A percentile compares a stretch with the other conserved stretches of the same genome.
phyloP scores from a whole-genome alignment of 2,113 vertebrate genomes.

The Pelusios castaneus region DNA sequence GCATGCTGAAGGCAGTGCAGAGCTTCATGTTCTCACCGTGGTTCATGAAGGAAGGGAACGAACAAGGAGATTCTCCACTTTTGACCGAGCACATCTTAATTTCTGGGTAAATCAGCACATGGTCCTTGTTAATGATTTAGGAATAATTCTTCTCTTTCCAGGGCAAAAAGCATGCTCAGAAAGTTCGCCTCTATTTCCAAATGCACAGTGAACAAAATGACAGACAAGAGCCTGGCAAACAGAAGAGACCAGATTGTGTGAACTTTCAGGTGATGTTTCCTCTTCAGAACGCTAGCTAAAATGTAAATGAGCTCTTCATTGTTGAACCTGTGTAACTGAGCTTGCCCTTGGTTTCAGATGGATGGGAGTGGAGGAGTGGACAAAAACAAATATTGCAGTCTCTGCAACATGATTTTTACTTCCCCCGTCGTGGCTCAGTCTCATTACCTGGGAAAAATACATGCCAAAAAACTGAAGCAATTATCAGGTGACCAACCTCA shows the following conservation, averaged over 20 bases:
- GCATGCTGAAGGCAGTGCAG: not conserved
- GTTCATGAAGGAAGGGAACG: not conserved
- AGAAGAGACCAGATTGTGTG: slow-evolving; percentile 6
- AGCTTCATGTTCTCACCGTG: not conserved
- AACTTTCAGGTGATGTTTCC: slow-evolving; percentile 60
- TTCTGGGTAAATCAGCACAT: not conserved
- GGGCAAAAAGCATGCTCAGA: slow-evolving; percentile 87
- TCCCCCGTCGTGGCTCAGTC: slow-evolving; percentile 78
- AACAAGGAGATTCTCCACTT: not conserved
- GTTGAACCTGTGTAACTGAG: not conserved
- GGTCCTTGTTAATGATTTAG: not conserved
- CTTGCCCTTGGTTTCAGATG: slow-evolving; percentile 70
- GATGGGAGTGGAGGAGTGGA: slow-evolving; percentile 48
- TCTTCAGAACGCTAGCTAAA: not conserved
- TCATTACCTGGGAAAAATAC: slow-evolving; percentile 84
- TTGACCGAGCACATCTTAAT: not conserved
- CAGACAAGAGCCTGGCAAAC: slow-evolving; percentile 19
- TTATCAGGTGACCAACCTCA: slow-evolving; percentile 52
- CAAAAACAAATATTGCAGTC: slow-evolving; percentile 79
- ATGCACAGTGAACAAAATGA: slow-evolving; percentile 70
- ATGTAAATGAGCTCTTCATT: not conserved
- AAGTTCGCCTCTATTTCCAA: slow-evolving; percentile 79
- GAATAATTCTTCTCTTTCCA: slow-evolving; percentile 64
- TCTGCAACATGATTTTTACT: slow-evolving; percentile 86
- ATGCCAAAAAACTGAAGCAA: slow-evolving; percentile 78